A percentile compares a stretch with the other conserved stretches of the same genome.
phyloP scores from a whole-genome alignment of 2,888 invertebrate species.

The Pandemis corylana region DNA sequence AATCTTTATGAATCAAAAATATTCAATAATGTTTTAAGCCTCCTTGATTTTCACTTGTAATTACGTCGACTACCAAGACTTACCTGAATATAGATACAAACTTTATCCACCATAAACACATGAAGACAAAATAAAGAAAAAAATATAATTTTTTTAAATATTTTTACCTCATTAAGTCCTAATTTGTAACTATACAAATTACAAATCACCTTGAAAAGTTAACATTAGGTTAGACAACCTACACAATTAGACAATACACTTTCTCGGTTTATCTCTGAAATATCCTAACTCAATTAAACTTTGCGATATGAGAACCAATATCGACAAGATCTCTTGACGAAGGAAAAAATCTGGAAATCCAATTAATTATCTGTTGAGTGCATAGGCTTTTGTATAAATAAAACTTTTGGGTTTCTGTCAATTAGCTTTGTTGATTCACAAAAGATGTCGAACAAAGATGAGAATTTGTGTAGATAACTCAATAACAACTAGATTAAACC shows the following conservation, averaged over 20 bases:
- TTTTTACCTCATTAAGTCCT: no score
- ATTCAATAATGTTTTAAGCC: no score
- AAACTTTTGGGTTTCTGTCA: slow-evolving; percentile 1
- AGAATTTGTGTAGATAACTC: not conserved
- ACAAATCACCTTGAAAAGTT: not conserved
- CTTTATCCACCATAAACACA: no score
- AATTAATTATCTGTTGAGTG: slow-evolving; percentile 10
- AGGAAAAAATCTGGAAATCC: slow-evolving; percentile 18
- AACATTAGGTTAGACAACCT: not conserved
- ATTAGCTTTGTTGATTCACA: slow-evolving; percentile 3
- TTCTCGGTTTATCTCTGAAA: slow-evolving; percentile 4
- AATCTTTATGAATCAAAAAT: no score
- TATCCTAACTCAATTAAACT: slow-evolving; percentile 19
- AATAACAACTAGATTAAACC: not conserved
- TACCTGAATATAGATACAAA: no score
- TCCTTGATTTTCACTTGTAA: no score
- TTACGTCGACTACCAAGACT: no score
- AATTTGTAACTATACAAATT: not conserved
- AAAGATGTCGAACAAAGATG: not conserved
- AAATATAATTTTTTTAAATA: no score
- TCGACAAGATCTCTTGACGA: slow-evolving; percentile 16
- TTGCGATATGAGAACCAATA: slow-evolving; percentile 20
- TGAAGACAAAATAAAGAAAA: no score
- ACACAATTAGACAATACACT: no score
- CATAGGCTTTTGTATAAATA: slow-evolving; percentile 12